A percentile compares a stretch with the other conserved stretches of the same genome.
These are phyloP conservation scores for Aurelia aurita DNA, from an alignment of 30 jellyfish, hydroid and myxozoan species.

Conservation along the genomic window DNA sequence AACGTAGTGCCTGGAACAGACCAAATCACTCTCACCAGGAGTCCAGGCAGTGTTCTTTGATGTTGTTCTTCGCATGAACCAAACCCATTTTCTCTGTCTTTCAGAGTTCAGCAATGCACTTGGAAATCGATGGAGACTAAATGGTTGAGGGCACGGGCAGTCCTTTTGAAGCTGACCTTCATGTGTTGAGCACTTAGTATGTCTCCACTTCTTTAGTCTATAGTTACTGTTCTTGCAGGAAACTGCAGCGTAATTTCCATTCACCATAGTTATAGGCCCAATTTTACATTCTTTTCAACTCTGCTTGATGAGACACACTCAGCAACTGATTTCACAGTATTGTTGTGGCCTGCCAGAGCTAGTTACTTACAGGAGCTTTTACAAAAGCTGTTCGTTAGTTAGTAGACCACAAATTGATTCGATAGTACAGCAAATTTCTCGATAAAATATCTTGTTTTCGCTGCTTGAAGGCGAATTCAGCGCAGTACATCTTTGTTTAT, in stretches of 20 bases:
- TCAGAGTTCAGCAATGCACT: not conserved
- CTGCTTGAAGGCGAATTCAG: too few relatives aligned
- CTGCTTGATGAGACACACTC: too few relatives aligned
- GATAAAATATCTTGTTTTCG: too few relatives aligned
- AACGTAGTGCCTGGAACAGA: constrained; percentile 36
- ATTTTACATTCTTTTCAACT: too few relatives aligned
- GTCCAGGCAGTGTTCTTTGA: constrained; percentile 13
- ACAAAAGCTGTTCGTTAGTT: too few relatives aligned
- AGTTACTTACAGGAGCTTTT: too few relatives aligned
- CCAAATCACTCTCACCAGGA: constrained; percentile 46
- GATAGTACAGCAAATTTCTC: too few relatives aligned
- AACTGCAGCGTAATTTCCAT: constrained; percentile 18
- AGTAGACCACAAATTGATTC: too few relatives aligned
- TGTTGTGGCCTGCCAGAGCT: too few relatives aligned
- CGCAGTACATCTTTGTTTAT: too few relatives aligned
- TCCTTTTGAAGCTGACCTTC: constrained; percentile 1
- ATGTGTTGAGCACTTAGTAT: not conserved
- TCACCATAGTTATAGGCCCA: not conserved
- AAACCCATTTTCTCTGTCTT: not conserved
- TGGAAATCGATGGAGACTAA: constrained; percentile 14
- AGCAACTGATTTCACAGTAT: too few relatives aligned
- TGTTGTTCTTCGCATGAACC: not conserved
- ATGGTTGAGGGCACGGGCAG: constrained; percentile 16
- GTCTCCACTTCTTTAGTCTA: constrained; percentile 4
- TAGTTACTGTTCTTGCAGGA: constrained; percentile 12